phyloP scores from a whole-genome alignment of 1,140 invertebrate species.

The Drosophila virilis region DNA sequence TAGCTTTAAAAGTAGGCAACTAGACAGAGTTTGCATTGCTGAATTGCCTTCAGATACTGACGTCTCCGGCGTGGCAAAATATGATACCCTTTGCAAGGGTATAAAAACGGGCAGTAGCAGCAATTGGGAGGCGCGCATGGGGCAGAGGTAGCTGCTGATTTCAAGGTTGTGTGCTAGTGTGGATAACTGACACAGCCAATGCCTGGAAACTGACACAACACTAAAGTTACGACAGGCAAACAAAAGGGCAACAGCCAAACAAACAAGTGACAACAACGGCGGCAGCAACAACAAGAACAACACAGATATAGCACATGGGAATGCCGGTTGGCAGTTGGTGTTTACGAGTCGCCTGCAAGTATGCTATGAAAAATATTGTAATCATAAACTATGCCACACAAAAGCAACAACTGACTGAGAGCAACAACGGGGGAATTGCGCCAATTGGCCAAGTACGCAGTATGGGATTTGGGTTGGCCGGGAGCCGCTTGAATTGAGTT shows the following conservation, averaged over 20 bases:
- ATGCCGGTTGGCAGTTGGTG: slow-evolving; percentile 34
- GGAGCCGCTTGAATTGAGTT: slow-evolving; percentile 12
- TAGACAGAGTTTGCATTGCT: too few relatives aligned
- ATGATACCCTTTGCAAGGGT: neutral
- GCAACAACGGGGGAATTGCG: slow-evolving; percentile 12
- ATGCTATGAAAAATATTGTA: slow-evolving; percentile 69
- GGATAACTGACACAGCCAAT: slow-evolving; percentile 22
- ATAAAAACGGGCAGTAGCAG: neutral
- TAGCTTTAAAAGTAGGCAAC: too few relatives aligned
- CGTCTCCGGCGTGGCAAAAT: neutral
- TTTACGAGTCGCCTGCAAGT: slow-evolving; percentile 50
- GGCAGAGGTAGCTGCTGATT: neutral
- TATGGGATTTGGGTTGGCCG: neutral
- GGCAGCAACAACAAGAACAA: slow-evolving; percentile 26
- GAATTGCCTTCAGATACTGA: too few relatives aligned
- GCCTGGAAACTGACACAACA: slow-evolving; percentile 34
- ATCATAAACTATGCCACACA: slow-evolving; percentile 60
- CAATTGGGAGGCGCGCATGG: neutral
- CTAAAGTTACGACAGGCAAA: slow-evolving; percentile 38
- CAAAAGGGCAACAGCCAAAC: slow-evolving; percentile 52
- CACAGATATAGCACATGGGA: slow-evolving; percentile 6
- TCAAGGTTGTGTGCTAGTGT: neutral
- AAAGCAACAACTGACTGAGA: slow-evolving; percentile 1
- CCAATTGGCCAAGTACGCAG: slow-evolving; percentile 6
- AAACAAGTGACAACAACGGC: slow-evolving; percentile 33